A percentile compares a stretch with the other conserved stretches of the same genome.
Evolutionary conservation across 2,888 invertebrate genomes (phyloP).

Genomic region (Trachelus tabidus): DNA sequence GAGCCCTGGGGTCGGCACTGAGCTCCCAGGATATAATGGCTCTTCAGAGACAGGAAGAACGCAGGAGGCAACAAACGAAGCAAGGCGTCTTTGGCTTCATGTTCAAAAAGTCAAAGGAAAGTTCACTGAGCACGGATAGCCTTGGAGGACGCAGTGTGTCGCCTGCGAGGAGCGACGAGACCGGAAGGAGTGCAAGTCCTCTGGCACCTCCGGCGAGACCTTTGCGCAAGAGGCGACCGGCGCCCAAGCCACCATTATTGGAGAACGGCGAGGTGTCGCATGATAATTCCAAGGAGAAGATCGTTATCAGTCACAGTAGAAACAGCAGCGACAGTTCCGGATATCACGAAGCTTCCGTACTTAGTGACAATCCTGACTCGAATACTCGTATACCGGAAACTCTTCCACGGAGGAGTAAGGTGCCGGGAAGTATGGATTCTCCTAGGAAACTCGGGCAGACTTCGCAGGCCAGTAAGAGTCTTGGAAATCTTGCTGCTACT

Average conservation of each 20-base stretch:
- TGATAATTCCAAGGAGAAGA: slow-evolving; percentile 56
- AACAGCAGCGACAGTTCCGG: slow-evolving; percentile 81
- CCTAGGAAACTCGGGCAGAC: slow-evolving; percentile 57
- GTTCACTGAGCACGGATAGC: slow-evolving; percentile 68
- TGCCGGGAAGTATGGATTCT: slow-evolving; percentile 48
- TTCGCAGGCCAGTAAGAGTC: slow-evolving; percentile 60
- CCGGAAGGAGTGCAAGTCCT: slow-evolving; percentile 59
- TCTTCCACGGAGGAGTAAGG: slow-evolving; percentile 61
- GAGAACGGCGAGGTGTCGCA: slow-evolving; percentile 48
- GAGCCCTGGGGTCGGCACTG: slow-evolving; percentile 63
- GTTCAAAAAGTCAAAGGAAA: slow-evolving; percentile 66
- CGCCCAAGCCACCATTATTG: slow-evolving; percentile 69
- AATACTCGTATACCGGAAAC: slow-evolving; percentile 58
- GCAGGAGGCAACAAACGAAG: slow-evolving; percentile 67
- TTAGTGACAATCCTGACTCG: slow-evolving; percentile 71
- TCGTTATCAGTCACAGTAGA: slow-evolving; percentile 75
- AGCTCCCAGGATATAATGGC: slow-evolving; percentile 71
- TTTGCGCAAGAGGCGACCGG: slow-evolving; percentile 70
- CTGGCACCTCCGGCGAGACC: slow-evolving; percentile 68
- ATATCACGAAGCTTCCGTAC: slow-evolving; percentile 77
- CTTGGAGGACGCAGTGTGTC: slow-evolving; percentile 69
- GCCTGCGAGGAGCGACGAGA: slow-evolving; percentile 73
- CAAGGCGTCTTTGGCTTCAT: slow-evolving; percentile 69
- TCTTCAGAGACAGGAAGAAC: slow-evolving; percentile 70
- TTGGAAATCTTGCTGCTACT: slow-evolving; percentile 54